A percentile compares a stretch with the other conserved stretches of the same genome.
phyloP scores from a whole-genome alignment of 2,113 vertebrate species.

The Noctilio leporinus region DNA sequence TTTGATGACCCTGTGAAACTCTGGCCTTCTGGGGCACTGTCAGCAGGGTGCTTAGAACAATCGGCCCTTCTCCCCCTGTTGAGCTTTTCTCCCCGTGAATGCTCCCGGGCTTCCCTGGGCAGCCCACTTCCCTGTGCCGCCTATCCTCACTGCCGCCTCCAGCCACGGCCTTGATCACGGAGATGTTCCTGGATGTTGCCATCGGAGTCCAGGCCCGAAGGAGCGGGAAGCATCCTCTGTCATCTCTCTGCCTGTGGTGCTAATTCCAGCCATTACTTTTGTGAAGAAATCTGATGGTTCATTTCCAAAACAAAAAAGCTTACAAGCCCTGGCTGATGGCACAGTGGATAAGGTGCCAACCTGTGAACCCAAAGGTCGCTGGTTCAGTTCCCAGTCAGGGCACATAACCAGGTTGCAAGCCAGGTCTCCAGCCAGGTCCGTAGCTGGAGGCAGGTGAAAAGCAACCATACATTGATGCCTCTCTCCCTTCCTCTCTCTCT shows the following conservation, averaged over 20 bases:
- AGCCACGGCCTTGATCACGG: not conserved
- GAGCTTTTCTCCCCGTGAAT: not conserved
- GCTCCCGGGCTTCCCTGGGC: not conserved
- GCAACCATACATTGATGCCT: too few species aligned
- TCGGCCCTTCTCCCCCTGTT: not conserved
- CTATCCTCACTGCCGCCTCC: too few species aligned
- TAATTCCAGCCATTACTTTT: not conserved
- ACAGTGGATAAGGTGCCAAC: too few species aligned
- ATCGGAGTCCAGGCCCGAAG: not conserved
- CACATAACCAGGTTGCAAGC: too few species aligned
- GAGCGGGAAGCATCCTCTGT: not conserved
- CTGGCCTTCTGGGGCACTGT: not conserved
- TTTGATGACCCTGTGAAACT: not conserved
- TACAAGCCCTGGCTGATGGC: too few species aligned
- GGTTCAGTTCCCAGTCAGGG: too few species aligned
- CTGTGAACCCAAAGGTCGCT: too few species aligned
- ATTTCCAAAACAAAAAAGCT: not conserved
- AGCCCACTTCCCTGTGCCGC: not conserved
- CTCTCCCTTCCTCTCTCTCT: too few species aligned
- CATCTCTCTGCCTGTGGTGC: not conserved
- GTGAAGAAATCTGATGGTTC: not conserved
- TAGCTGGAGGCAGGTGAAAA: too few species aligned
- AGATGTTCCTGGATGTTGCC: slow-evolving; percentile 38
- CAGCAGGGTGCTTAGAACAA: not conserved
- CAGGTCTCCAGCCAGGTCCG: too few species aligned